Evolutionary conservation across 2,113 vertebrate genomes (phyloP).

Genomic region (Coregonus clupeaformis): DNA sequence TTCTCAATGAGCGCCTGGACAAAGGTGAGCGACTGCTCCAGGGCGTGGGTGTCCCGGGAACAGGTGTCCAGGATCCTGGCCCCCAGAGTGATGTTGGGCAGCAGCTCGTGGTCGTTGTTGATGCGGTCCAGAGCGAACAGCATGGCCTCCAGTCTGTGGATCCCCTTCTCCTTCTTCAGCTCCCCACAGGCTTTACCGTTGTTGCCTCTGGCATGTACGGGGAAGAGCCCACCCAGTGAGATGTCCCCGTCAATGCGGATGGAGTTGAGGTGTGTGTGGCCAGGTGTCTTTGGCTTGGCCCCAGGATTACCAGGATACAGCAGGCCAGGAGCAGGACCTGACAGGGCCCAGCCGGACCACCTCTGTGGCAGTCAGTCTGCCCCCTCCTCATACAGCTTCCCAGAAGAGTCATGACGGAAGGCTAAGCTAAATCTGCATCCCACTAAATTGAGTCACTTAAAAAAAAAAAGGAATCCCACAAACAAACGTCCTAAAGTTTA

Average conservation of each 20-base stretch:
- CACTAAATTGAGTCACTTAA: slow-evolving; percentile 57
- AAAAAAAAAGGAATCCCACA: slow-evolving; percentile 41
- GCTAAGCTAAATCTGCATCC: slow-evolving; percentile 61
- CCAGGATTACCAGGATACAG: slow-evolving; percentile 66
- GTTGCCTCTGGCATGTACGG: slow-evolving; percentile 84
- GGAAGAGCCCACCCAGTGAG: slow-evolving; percentile 92
- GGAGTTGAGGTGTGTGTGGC: slow-evolving; percentile 92
- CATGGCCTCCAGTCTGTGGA: slow-evolving; percentile 96
- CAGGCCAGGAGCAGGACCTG: slow-evolving; percentile 54
- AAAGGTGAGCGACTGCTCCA: slow-evolving; percentile 96
- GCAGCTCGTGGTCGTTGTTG: slow-evolving; percentile 93
- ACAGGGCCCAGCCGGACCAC: slow-evolving; percentile 25
- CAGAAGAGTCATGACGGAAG: slow-evolving; percentile 68
- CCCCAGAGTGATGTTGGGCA: slow-evolving; percentile 94
- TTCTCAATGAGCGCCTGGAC: slow-evolving; percentile 96
- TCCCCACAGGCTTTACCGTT: slow-evolving; percentile 93
- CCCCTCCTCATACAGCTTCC: slow-evolving; percentile 49
- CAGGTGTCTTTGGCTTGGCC: slow-evolving; percentile 85
- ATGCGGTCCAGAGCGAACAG: slow-evolving; percentile 93
- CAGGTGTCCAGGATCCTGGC: slow-evolving; percentile 95
- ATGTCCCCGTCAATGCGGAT: slow-evolving; percentile 97
- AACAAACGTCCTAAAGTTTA: slow-evolving; percentile 53
- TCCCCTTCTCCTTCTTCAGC: slow-evolving; percentile 95
- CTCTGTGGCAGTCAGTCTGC: slow-evolving; percentile 42
- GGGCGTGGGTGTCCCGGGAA: slow-evolving; percentile 92